Percentiles rank a stretch among this genome's conserved stretches.
Conservation (phyloP, 2,888 invertebrate species). For the Girardia tigrina region DNA sequence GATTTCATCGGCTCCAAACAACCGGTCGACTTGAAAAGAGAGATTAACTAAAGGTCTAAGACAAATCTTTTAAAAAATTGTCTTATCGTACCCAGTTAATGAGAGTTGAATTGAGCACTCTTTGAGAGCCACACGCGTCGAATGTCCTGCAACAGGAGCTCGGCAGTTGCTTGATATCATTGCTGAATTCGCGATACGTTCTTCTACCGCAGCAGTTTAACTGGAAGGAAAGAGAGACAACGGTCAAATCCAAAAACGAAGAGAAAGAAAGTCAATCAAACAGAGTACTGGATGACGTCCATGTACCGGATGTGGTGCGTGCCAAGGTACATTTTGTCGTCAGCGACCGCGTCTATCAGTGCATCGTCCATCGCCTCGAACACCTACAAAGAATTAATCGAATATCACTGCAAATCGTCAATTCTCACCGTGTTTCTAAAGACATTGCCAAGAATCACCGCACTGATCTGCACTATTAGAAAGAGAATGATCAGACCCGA, state of each 20-base stretch:
- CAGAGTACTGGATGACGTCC: not conserved
- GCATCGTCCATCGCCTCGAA: not conserved
- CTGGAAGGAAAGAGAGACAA: not conserved
- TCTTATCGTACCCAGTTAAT: not conserved
- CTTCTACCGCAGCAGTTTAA: not conserved
- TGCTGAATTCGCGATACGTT: not conserved
- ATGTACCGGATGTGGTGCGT: not conserved
- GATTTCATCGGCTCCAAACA: not conserved
- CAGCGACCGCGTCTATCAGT: not conserved
- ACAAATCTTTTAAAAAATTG: not conserved
- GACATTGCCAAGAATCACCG: not conserved
- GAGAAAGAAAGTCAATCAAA: not conserved
- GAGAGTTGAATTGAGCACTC: not conserved
- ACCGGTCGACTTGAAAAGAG: not conserved
- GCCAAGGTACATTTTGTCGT: not conserved
- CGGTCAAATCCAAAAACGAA: not conserved
- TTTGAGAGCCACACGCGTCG: not conserved
- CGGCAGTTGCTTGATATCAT: not conserved
- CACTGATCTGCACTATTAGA: not conserved
- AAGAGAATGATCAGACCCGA: not conserved
- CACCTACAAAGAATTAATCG: not conserved
- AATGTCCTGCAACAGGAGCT: not conserved
- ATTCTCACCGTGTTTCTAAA: not conserved
- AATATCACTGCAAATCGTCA: too few species aligned
- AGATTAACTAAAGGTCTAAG: not conserved